Conservation (phyloP, 2,113 vertebrate species). For the Barnardius zonarius region DNA sequence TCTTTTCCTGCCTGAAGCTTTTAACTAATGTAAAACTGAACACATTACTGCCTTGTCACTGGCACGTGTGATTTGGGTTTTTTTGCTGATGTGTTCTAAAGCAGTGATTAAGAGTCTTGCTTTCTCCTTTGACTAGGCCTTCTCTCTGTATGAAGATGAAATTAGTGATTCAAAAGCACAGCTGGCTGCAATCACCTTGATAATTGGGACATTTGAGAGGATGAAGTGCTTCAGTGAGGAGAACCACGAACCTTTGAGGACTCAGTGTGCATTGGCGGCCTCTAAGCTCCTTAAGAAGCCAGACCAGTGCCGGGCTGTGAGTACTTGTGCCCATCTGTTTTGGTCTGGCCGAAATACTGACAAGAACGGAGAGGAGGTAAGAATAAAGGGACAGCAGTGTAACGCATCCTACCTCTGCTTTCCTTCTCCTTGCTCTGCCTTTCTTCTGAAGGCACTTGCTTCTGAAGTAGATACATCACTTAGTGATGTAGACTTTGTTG, state of each 20-base stretch:
- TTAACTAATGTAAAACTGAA: neutral
- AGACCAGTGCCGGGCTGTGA: conserved; percentile 95
- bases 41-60: neutral
- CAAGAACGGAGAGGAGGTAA: conserved; percentile 92
- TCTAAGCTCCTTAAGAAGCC: conserved; percentile 98
- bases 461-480: neutral
- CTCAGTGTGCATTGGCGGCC: conserved; percentile 94
- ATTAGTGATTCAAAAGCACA: conserved; percentile 99
- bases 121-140: conserved; percentile 78
- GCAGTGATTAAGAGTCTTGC: neutral
- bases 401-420: neutral
- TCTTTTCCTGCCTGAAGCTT: neutral
- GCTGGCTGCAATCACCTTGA: conserved; percentile 96
- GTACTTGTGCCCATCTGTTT: conserved; percentile 96
- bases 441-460: neutral
- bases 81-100: neutral
- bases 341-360: conserved; percentile 97
- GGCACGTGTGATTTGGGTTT: neutral
- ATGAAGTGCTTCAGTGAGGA: conserved; percentile 97
- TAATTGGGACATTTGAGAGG: conserved; percentile 96
- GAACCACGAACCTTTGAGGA: conserved; percentile 95
- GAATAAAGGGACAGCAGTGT: neutral
- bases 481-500: neutral
- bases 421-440: neutral
- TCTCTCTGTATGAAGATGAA: conserved; percentile 98